Evolutionary conservation across 2,888 invertebrate species (phyloP).

Genomic region (Leptogaster cylindrica): DNA sequence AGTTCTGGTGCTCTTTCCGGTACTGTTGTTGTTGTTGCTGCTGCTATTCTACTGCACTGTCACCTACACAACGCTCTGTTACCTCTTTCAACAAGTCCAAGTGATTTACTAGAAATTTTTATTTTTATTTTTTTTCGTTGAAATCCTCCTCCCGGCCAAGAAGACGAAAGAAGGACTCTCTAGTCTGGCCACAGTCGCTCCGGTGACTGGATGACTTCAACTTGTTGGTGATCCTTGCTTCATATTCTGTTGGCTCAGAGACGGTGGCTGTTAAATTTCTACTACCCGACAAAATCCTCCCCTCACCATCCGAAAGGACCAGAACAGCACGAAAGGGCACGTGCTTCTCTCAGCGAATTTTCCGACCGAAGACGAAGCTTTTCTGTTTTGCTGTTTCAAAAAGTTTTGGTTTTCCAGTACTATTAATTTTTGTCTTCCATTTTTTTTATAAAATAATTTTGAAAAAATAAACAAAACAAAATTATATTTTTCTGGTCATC

Average conservation of each 20-base stretch:
- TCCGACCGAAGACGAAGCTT: slow-evolving; percentile 9
- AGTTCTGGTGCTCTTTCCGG: too few species aligned
- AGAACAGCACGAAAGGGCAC: slow-evolving; percentile 12
- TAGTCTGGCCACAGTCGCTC: not conserved
- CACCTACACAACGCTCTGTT: not conserved
- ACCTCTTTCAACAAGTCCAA: slow-evolving; percentile 10
- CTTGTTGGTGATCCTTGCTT: too few species aligned
- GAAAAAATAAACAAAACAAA: too few species aligned
- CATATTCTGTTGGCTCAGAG: not conserved
- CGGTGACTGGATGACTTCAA: not conserved
- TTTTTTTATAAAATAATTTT: too few species aligned
- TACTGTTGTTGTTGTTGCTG: too few species aligned
- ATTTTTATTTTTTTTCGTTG: not conserved
- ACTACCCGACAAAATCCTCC: not conserved
- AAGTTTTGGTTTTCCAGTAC: too few species aligned
- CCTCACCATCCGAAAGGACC: too few species aligned
- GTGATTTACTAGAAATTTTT: slow-evolving; percentile 1
- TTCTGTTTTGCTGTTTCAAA: slow-evolving; percentile 16
- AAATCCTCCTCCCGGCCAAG: too few species aligned
- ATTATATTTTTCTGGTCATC: too few species aligned
- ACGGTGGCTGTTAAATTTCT: not conserved
- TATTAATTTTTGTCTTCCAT: too few species aligned
- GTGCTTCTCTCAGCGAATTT: slow-evolving; percentile 10
- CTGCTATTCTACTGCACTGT: too few species aligned
- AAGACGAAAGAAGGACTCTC: not conserved